phyloP scores from a whole-genome alignment of 2,888 invertebrate species.

The Stegophylla sp. region DNA sequence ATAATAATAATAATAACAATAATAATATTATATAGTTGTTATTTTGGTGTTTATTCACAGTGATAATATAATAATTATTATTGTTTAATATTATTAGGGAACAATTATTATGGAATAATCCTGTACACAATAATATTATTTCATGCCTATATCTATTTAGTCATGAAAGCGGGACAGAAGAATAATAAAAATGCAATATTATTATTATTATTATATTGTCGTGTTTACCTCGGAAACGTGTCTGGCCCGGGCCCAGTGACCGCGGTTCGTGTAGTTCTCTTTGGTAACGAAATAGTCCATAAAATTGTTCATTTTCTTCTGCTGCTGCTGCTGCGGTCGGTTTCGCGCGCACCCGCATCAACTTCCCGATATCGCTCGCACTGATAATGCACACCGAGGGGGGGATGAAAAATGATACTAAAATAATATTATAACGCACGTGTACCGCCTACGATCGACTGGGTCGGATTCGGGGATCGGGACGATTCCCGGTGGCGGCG shows the following conservation, averaged over 20 bases:
- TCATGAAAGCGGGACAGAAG: too few species aligned
- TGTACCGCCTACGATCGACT: neutral
- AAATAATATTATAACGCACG: too few species aligned
- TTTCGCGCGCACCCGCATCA: neutral
- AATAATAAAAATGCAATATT: too few species aligned
- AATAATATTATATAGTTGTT: too few species aligned
- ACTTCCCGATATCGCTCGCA: neutral
- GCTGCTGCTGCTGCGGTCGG: neutral
- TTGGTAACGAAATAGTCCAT: slow-evolving; percentile 57
- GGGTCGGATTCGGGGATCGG: neutral
- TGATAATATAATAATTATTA: too few species aligned
- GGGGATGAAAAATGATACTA: neutral
- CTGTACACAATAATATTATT: too few species aligned
- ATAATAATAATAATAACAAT: too few species aligned
- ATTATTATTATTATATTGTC: neutral
- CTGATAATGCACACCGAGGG: neutral
- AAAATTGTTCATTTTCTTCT: slow-evolving; percentile 51
- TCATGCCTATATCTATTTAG: too few species aligned
- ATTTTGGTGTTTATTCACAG: too few species aligned
- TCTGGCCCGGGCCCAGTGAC: slow-evolving; percentile 56
- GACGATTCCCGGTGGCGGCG: neutral
- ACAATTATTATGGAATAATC: too few species aligned
- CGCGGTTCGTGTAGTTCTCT: slow-evolving; percentile 57
- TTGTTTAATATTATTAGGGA: too few species aligned
- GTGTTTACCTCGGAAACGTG: slow-evolving; percentile 55